These are phyloP conservation scores for Meloidogyne exigua DNA, from an alignment of 1,140 invertebrate species.

Conservation along the genomic window DNA sequence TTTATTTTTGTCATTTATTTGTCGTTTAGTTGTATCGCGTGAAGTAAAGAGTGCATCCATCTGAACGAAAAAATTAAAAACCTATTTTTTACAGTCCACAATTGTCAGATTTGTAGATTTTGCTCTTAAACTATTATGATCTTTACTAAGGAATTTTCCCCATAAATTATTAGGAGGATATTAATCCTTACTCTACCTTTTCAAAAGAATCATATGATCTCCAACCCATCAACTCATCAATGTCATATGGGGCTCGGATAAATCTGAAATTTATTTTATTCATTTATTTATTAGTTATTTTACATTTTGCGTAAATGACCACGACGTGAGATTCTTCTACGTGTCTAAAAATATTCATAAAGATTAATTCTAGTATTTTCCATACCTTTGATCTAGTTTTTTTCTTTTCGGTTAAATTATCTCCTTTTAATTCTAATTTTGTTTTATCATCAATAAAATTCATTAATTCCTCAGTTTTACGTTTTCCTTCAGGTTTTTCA, in stretches of 20 bases:
- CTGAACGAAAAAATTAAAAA: conserved; percentile 12
- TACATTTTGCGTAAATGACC: not conserved
- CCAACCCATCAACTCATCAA: conserved; percentile 48
- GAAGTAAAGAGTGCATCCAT: conserved; percentile 40
- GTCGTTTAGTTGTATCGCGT: conserved; percentile 17
- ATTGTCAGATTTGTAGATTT: no score
- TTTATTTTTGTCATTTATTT: not conserved
- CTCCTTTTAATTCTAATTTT: conserved; percentile 5
- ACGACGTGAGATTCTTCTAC: not conserved
- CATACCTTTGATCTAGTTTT: conserved; percentile 2
- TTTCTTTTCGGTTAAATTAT: conserved; percentile 7
- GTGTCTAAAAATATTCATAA: not conserved
- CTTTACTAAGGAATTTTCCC: no score
- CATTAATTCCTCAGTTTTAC: conserved; percentile 31
- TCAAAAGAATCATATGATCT: conserved; percentile 41
- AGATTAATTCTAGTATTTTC: no score
- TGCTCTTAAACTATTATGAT: no score
- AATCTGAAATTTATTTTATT: conserved; percentile 26
- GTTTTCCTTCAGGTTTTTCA: conserved; percentile 21
- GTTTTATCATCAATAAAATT: conserved; percentile 19
- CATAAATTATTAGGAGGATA: not conserved
- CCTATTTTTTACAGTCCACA: no score
- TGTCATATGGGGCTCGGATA: conserved; percentile 42
- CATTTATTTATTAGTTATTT: not conserved
- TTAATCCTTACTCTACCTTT: conserved; percentile 34